Conservation (phyloP, 2,888 invertebrate species). For the Bugula neritina region DNA sequence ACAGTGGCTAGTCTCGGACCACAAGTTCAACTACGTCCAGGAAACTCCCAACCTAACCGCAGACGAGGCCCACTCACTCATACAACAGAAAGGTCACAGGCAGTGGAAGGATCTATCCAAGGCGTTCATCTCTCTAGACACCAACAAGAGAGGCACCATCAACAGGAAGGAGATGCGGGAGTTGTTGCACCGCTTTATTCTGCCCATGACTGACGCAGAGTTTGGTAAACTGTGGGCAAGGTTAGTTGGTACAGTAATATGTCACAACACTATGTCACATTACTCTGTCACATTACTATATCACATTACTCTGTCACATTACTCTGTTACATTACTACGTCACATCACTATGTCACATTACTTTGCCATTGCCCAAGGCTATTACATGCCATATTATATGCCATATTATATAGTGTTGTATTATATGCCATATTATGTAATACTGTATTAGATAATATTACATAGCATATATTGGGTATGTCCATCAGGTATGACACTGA, state of each 20-base stretch:
- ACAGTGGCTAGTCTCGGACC: conserved; percentile 16
- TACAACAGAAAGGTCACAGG: conserved; percentile 41
- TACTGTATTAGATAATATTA: no score
- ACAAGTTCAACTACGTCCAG: conserved; percentile 42
- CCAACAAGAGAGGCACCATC: conserved; percentile 38
- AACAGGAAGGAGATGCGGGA: conserved; percentile 41
- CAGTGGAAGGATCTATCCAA: conserved; percentile 46
- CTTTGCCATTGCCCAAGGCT: no score
- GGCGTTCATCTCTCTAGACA: conserved; percentile 44
- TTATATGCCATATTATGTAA: no score
- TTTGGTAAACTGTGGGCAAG: conserved; percentile 45
- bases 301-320: no score
- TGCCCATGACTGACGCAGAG: conserved; percentile 43
- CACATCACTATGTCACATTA: neutral
- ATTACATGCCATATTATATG: no score
- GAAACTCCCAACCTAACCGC: conserved; percentile 40
- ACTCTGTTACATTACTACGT: no score
- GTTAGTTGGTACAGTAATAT: no score
- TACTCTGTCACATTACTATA: no score
- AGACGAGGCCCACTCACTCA: conserved; percentile 40
- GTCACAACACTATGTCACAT: no score
- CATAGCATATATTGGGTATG: no score
- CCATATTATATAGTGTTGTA: no score
- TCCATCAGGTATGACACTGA: conserved; percentile 44
- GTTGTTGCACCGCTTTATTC: conserved; percentile 40